Conservation (phyloP, 2,888 invertebrate genomes). For the Pseudolycoriella hygida region DNA sequence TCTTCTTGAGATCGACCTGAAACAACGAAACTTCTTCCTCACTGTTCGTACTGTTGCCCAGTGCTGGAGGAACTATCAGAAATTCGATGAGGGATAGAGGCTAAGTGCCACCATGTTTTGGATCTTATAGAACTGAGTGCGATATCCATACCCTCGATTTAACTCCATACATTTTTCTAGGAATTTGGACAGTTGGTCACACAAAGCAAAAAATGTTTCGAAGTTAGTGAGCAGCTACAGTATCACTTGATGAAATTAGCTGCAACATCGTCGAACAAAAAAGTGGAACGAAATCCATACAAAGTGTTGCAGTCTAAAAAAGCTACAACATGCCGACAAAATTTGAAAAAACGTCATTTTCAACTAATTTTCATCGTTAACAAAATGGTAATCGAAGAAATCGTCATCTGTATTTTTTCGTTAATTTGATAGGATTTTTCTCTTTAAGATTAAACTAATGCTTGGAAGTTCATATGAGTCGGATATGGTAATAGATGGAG, state of each 20-base stretch:
- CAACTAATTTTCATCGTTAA: slow-evolving; percentile 25
- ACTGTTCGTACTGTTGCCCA: too few species aligned
- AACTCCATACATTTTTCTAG: slow-evolving; percentile 9
- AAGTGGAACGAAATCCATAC: slow-evolving; percentile 25
- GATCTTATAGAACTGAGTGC: too few species aligned
- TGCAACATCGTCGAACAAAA: slow-evolving; percentile 15
- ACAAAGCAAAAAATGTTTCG: slow-evolving; percentile 12
- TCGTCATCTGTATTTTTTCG: background rate
- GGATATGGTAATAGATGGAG: slow-evolving; percentile 11
- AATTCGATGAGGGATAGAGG: too few species aligned
- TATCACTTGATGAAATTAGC: slow-evolving; percentile 9
- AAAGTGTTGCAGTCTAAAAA: slow-evolving; percentile 18
- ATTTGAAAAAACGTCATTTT: slow-evolving; percentile 15
- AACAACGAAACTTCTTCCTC: too few species aligned
- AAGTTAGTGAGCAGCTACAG: slow-evolving; percentile 10
- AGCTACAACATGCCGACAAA: slow-evolving; percentile 11
- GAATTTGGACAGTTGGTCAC: slow-evolving; percentile 21
- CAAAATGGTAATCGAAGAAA: slow-evolving; percentile 17
- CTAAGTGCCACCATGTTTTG: too few species aligned
- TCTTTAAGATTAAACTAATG: slow-evolving; percentile 11
- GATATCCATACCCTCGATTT: too few species aligned
- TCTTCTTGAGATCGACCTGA: too few species aligned
- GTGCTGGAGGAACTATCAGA: too few species aligned
- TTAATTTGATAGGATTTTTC: background rate
- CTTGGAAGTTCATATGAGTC: slow-evolving; percentile 10